Evolutionary conservation across 2,113 vertebrate species (phyloP), one percentile per base, ranked within the genome.

Genomic region (Tupaia tana): DNA sequence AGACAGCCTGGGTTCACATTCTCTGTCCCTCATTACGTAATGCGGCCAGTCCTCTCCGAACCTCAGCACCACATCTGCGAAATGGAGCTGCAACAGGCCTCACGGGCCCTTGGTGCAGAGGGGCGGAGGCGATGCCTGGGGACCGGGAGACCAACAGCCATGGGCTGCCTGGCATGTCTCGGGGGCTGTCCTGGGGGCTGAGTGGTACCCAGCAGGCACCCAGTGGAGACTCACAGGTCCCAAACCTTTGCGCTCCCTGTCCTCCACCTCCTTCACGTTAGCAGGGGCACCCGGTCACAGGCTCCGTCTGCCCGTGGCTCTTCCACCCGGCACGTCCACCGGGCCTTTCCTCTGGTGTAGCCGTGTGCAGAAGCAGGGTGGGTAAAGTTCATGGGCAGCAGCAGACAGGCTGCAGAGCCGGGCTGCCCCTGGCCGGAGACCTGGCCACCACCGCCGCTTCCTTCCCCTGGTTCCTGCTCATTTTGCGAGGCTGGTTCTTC

Each of bases 401-500:
- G 56, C 22, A 25, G 22, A 34, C 4, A 14, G 66, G 29, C 11
- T 7, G 20, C 11, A 20, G 1, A 0, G 2, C 29, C 54, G 13
- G 52, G 43, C 9, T n/a, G 54, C 4, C 69, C 64, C 54, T 69
- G 20, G 11, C 18, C 11, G 43, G 3, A 0, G 2, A 11, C 43
- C 1, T 13, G 19, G 52, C 31, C n/a, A 8, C 15, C 15, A 9
- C n/a, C 86, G 25, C 54, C 86, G 56, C n/a, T 79, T n/a, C 20
- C 20, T 67, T 14, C 20, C 52, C 16, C 29, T 31, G 29, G 19
- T 3, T 84, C 20, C 73, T 63, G 54, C 25, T 88, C 7, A 4
- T 63, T 93, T 79, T 66, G n/a, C 10, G 85, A 88, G 43, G 54
- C 43, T 78, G 29, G 54, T 91, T 61, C 66, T 83, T 29, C 27